Percentiles rank a stretch among this genome's conserved stretches.
phyloP scores from a whole-genome alignment of 1,140 invertebrate species.

The Diorhabda elongata region DNA sequence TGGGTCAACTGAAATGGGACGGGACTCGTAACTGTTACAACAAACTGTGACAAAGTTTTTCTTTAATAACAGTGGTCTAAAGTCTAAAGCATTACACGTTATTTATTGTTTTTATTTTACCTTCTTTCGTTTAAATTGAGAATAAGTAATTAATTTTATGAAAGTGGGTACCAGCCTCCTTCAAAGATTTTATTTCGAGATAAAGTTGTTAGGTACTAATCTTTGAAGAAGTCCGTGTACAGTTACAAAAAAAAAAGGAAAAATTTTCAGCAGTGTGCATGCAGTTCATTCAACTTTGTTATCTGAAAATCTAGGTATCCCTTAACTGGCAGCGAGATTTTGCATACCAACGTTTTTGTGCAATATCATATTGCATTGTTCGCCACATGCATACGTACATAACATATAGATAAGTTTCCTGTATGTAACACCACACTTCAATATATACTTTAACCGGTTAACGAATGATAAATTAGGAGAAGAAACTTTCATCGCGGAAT shows the following conservation, averaged over 20 bases:
- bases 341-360: conserved; percentile 17
- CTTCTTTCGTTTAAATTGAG: too few relatives aligned
- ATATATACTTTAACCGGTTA: conserved; percentile 19
- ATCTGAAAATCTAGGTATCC: conserved; percentile 18
- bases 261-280: background rate
- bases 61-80: too few relatives aligned
- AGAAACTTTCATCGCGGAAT: background rate
- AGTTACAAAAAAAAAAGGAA: background rate
- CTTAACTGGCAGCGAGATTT: conserved; percentile 8
- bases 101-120: too few relatives aligned
- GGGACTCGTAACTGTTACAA: too few relatives aligned
- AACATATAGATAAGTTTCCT: conserved; percentile 10
- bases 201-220: background rate
- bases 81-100: too few relatives aligned
- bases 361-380: conserved; percentile 21
- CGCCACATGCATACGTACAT: conserved; percentile 12
- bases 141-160: background rate
- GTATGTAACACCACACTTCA: conserved; percentile 21
- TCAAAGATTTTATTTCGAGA: background rate
- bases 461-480: conserved; percentile 11
- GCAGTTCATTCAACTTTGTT: conserved; percentile 11
- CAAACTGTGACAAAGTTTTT: too few relatives aligned
- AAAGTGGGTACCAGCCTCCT: background rate
- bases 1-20: too few relatives aligned
- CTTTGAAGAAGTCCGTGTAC: background rate